Conservation (phyloP, 2,113 vertebrate species). For the Electrona antarctica region DNA sequence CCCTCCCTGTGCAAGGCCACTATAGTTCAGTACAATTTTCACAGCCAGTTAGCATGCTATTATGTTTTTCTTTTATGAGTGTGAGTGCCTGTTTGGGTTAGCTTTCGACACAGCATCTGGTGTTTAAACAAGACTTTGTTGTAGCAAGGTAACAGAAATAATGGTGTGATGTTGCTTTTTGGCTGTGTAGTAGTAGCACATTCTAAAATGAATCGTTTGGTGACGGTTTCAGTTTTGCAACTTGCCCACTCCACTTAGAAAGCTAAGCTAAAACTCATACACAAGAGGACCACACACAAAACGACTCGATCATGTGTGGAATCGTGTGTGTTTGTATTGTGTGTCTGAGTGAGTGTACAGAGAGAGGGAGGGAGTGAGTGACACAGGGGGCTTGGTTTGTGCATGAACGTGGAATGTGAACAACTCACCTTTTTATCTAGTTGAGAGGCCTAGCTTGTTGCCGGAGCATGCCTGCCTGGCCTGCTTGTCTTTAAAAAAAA, state of each 20-base stretch:
- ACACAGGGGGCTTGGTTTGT: constrained; percentile 75
- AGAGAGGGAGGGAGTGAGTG: constrained; percentile 20
- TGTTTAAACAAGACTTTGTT: neutral
- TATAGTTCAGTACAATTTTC: neutral
- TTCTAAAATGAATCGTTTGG: constrained; percentile 7
- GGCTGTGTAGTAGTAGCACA: neutral
- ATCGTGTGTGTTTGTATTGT: neutral
- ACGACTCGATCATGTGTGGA: constrained; percentile 43
- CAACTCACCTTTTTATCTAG: constrained; percentile 75
- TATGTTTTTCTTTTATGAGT: constrained; percentile 35
- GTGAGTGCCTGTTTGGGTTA: constrained; percentile 28
- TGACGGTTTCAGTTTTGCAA: constrained; percentile 9
- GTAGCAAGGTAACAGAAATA: neutral
- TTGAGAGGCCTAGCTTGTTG: constrained; percentile 67
- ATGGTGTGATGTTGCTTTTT: neutral
- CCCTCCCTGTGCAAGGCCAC: constrained; percentile 30
- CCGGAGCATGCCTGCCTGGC: constrained; percentile 69
- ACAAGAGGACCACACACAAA: constrained; percentile 53
- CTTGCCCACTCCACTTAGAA: constrained; percentile 19
- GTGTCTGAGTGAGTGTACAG: constrained; percentile 32
- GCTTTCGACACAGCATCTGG: neutral
- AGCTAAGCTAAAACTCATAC: constrained; percentile 26
- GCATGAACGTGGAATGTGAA: constrained; percentile 81
- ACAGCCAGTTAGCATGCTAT: constrained; percentile 16
- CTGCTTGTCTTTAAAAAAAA: constrained; percentile 48